Evolutionary conservation across 2,888 invertebrate species (phyloP).

Genomic region (Epistrophella euchroma): DNA sequence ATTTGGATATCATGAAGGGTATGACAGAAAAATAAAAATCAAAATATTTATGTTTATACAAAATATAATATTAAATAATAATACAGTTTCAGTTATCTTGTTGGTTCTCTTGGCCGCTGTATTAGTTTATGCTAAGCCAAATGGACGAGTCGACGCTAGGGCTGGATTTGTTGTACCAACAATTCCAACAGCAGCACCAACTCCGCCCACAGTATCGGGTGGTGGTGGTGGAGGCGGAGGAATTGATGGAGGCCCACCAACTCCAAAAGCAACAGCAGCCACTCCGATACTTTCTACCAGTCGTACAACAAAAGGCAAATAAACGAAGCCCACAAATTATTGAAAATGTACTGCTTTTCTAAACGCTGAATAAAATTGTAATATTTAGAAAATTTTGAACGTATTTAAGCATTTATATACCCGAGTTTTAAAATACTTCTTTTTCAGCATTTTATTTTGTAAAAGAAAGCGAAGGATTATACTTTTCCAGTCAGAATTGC

Average conservation of each 20-base stretch:
- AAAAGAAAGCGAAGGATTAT: too few relatives aligned
- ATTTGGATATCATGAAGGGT: constrained; percentile 12
- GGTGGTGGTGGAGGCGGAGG: constrained; percentile 3
- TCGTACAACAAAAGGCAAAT: constrained; percentile 1
- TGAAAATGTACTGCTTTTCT: neutral
- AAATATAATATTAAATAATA: neutral
- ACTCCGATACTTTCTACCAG: neutral
- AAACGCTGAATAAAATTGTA: neutral
- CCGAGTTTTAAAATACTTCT: too few relatives aligned
- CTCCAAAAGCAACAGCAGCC: constrained; percentile 9
- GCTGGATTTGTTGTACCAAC: constrained; percentile 21
- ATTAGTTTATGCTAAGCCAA: constrained; percentile 16
- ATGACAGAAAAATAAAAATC: neutral
- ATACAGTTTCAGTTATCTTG: constrained; percentile 15
- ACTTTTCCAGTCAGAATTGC: too few relatives aligned
- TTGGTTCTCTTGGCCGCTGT: constrained; percentile 18
- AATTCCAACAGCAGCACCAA: constrained; percentile 30
- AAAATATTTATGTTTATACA: neutral
- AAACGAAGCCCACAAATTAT: neutral
- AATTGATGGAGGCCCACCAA: constrained; percentile 28
- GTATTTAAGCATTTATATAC: too few relatives aligned
- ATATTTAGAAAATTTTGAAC: neutral
- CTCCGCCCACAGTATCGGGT: constrained; percentile 17
- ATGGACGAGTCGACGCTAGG: neutral
- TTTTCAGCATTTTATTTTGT: too few relatives aligned